phyloP scores from a whole-genome alignment of 2,113 vertebrate genomes.

The Coptodon rendalli region DNA sequence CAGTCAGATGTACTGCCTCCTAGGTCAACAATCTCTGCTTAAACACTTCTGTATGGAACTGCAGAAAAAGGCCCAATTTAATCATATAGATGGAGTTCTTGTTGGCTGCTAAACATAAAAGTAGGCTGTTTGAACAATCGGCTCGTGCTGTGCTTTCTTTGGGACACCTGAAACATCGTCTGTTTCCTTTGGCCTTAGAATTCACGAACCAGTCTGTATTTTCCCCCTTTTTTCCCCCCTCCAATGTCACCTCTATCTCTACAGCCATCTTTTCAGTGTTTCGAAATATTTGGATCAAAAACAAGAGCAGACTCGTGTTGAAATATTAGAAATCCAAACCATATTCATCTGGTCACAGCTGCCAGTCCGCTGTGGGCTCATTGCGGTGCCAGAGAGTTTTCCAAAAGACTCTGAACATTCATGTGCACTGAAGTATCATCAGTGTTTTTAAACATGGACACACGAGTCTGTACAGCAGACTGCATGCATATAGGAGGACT shows the following conservation, averaged over 20 bases:
- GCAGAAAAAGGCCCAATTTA: neutral
- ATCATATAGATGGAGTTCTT: neutral
- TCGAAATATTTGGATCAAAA: neutral
- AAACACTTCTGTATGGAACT: neutral
- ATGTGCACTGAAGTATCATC: neutral
- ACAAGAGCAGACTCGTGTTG: neutral
- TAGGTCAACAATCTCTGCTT: neutral
- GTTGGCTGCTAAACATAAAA: neutral
- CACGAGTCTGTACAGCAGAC: neutral
- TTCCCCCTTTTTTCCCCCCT: fast-evolving
- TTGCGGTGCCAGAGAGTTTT: neutral
- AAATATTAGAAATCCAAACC: neutral
- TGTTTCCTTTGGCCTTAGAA: neutral
- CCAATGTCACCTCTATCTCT: neutral
- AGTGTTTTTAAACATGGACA: neutral
- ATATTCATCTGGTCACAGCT: neutral
- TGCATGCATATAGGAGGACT: neutral
- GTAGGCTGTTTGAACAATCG: neutral
- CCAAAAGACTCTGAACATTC: neutral
- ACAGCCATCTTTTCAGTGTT: neutral
- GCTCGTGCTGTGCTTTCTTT: neutral
- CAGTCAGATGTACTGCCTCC: neutral
- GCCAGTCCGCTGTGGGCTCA: neutral
- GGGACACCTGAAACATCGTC: neutral
- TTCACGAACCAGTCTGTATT: neutral